A percentile compares a stretch with the other conserved stretches of the same genome.
Conservation (phyloP, 2,797 vertebrate species). For the Falco biarmicus region DNA sequence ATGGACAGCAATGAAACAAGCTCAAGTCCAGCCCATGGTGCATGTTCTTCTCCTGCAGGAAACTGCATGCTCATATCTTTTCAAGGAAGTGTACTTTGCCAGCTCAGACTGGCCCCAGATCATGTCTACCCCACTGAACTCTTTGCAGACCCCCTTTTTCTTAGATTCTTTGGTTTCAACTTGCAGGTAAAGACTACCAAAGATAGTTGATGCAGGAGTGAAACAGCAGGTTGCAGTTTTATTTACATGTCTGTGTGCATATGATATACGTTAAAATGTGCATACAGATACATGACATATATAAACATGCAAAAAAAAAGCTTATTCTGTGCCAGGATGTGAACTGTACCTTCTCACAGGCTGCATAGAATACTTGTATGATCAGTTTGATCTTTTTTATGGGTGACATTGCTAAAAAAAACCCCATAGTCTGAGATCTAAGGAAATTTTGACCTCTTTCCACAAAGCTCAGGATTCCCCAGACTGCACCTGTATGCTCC, state of each 20-base stretch:
- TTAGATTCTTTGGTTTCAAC: neutral
- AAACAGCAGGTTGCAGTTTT: neutral
- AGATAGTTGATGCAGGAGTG: neutral
- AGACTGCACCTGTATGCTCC: neutral
- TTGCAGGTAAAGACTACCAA: neutral
- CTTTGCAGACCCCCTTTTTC: neutral
- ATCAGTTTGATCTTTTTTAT: neutral
- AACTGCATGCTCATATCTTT: neutral
- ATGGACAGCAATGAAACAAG: neutral
- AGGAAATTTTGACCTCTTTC: neutral
- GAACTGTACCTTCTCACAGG: neutral
- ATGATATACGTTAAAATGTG: neutral
- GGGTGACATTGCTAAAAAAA: neutral
- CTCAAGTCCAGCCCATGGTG: neutral
- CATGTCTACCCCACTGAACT: neutral
- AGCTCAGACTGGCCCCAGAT: neutral
- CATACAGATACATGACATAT: neutral
- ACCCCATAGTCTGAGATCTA: rapidly evolving
- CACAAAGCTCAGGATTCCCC: neutral
- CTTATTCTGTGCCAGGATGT: neutral
- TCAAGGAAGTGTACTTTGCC: neutral
- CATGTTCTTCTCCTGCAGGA: neutral
- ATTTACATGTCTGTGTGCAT: neutral
- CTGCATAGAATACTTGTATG: neutral
- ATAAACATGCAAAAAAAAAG: neutral